Evolutionary conservation across 2,888 invertebrate genomes (phyloP), one percentile per base, ranked within the genome.

Genomic region (Ectemnius lituratus): DNA sequence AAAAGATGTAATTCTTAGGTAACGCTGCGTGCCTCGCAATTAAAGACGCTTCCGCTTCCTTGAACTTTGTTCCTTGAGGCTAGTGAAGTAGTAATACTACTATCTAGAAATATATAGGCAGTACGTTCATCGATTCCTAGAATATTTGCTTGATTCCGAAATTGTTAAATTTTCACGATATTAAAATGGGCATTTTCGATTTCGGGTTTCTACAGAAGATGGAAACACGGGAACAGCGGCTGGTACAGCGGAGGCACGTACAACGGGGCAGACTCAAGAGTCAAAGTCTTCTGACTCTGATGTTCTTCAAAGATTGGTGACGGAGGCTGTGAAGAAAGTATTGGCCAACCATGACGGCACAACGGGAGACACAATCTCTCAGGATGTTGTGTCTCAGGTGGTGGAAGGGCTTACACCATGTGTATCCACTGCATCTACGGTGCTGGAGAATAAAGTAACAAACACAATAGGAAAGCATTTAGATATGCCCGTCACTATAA

Each of bases 271-370:
- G 75, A 67, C 69, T 76, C 78, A 84, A 78, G 84, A 80, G 49
- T 56, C 78, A 1, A 80, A 75, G 45, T 5, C 79, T 3, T 91
- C 92, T 84, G 91, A 91, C 91, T 91, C 92, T 78, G 92, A 92
- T 75, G 92, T 92, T 81, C 87, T 94, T 76, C 92, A 93, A 82
- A 93, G 93, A 87, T 88, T 94, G 76, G 93, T 94, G 59, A 93
- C 94, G 46, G 93, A 93, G 81, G 93, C 94, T 79, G 94, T 92
- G 75, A 94, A 91, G 89, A 94, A 92, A 91, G 94, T 92, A 85
- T 92, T 93, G 83, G 92, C 92, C 66, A 91, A 91, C 82, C 91
- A 92, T 82, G 87, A 91, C 78, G 92, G 90, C 1, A 85, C 89
- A 45, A 89, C 91, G 47, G 90, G 90, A 60, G 92, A 91, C 69